These are phyloP conservation scores for Apodemus sylvaticus DNA, from an alignment of 2,113 vertebrate species.

Conservation along the genomic window DNA sequence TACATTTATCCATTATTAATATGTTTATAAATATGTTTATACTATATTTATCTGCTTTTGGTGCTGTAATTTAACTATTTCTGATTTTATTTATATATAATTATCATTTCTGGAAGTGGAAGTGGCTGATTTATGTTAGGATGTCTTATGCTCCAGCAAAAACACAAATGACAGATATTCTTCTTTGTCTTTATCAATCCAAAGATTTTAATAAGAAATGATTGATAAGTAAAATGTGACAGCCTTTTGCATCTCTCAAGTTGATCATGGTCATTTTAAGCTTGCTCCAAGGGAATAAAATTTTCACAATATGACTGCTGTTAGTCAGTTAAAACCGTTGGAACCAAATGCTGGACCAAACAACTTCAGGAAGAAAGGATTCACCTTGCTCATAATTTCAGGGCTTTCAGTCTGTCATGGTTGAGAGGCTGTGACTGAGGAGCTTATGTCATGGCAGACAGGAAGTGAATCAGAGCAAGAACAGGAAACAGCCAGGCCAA, in stretches of 20 bases:
- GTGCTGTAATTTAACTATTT: constrained; percentile 16
- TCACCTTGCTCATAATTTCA: neutral
- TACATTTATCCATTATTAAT: neutral
- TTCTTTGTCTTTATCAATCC: neutral
- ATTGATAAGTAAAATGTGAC: neutral
- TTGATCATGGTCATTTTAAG: neutral
- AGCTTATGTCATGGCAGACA: neutral
- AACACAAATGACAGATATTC: neutral
- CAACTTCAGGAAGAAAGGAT: neutral
- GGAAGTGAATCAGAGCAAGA: neutral
- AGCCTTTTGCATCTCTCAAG: neutral
- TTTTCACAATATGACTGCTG: neutral
- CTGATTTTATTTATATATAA: neutral
- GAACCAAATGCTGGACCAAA: neutral
- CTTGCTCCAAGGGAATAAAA: neutral
- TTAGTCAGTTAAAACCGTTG: neutral
- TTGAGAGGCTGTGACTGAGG: neutral
- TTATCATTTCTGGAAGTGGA: neutral
- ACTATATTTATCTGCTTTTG: neutral
- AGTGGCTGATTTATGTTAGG: neutral
- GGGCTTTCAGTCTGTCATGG: neutral
- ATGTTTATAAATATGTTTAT: neutral
- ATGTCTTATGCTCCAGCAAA: constrained; percentile 5
- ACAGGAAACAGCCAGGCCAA: neutral
- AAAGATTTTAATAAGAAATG: neutral